phyloP scores from a whole-genome alignment of 1,140 invertebrate genomes.

The Drosophila miranda region DNA sequence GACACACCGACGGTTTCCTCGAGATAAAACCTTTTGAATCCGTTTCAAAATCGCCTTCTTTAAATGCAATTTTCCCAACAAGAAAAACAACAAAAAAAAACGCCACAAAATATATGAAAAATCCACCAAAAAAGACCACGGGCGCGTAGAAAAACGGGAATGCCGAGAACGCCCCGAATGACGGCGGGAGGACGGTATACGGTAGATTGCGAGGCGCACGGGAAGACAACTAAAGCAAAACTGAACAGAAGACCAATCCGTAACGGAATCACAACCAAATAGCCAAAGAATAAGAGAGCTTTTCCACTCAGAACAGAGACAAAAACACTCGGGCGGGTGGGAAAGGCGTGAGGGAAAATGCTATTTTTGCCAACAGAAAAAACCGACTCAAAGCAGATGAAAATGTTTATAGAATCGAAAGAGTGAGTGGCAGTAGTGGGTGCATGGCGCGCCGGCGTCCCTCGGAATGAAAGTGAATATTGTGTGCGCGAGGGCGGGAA shows the following conservation, averaged over 20 bases:
- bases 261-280: slow-evolving; percentile 33
- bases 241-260: slow-evolving; percentile 43
- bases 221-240: slow-evolving; percentile 72
- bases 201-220: slow-evolving; percentile 46
- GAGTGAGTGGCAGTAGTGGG: not conserved
- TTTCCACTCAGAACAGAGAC: slow-evolving; percentile 56
- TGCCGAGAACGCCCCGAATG: slow-evolving; percentile 20
- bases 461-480: slow-evolving; percentile 35
- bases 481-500: not conserved
- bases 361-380: slow-evolving; percentile 53
- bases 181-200: slow-evolving; percentile 9
- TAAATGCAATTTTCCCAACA: not conserved
- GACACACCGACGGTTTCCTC: not conserved
- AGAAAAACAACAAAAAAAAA: too few relatives aligned
- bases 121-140: slow-evolving; percentile 1
- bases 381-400: slow-evolving; percentile 52
- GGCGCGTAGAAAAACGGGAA: slow-evolving; percentile 23
- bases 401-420: slow-evolving; percentile 9
- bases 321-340: slow-evolving; percentile 1
- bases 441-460: slow-evolving; percentile 34
- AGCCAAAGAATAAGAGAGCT: slow-evolving; percentile 34
- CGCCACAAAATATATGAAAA: not conserved
- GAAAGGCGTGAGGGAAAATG: slow-evolving; percentile 32
- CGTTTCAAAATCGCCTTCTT: not conserved
- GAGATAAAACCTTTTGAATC: not conserved